Conservation (phyloP, 2,797 vertebrate genomes). For the Allobates femoralis region DNA sequence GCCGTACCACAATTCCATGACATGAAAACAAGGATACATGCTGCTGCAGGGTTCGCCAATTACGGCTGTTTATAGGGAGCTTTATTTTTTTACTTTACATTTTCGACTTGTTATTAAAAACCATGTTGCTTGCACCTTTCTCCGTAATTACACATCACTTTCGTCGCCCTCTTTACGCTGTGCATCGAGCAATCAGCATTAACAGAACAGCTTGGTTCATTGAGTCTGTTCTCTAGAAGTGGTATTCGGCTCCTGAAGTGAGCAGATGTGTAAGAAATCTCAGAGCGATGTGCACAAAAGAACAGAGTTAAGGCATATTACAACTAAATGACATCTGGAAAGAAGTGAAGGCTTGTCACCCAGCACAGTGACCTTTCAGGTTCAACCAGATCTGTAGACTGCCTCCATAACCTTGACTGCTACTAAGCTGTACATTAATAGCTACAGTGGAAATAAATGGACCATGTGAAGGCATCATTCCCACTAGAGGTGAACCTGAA, state of each 20-base stretch:
- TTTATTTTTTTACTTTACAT: background rate
- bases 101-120: background rate
- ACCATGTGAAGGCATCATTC: constrained; percentile 48
- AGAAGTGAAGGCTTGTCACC: constrained; percentile 19
- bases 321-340: constrained; percentile 47
- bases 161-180: background rate
- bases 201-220: constrained; percentile 48
- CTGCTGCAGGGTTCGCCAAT: background rate
- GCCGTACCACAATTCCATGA: background rate
- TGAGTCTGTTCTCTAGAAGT: constrained; percentile 15
- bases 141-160: constrained; percentile 8
- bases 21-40: constrained; percentile 44
- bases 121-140: background rate
- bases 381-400: constrained; percentile 11
- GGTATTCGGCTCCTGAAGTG: constrained; percentile 37
- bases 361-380: constrained; percentile 12
- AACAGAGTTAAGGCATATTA: constrained; percentile 17
- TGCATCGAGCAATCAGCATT: constrained; percentile 30
- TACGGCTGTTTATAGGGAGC: background rate
- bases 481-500: constrained; percentile 49
- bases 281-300: constrained; percentile 33
- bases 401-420: constrained; percentile 46
- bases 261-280: constrained; percentile 50
- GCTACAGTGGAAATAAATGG: constrained; percentile 54
- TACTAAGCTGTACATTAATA: constrained; percentile 38